phyloP scores from a whole-genome alignment of 2,888 invertebrate species.

The Metellina segmentata region DNA sequence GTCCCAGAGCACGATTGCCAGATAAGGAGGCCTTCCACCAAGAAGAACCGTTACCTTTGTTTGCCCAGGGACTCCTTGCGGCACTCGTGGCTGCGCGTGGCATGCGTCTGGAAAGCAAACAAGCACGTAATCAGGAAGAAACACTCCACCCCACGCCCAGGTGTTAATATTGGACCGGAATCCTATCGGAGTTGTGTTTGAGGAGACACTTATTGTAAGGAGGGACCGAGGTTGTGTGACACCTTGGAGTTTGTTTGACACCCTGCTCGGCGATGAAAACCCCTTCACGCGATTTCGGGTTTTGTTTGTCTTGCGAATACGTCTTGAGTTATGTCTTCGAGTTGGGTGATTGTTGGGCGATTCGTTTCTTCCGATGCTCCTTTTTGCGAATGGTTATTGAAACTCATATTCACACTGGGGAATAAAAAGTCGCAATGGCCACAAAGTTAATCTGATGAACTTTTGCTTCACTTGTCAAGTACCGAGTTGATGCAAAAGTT shows the following conservation, averaged over 20 bases:
- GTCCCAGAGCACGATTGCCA: background rate
- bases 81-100: background rate
- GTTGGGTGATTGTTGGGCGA: no score
- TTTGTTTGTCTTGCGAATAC: background rate
- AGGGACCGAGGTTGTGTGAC: constrained; percentile 19
- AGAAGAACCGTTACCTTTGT: constrained; percentile 36
- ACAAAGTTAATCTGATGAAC: no score
- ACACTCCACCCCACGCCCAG: background rate
- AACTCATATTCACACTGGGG: no score
- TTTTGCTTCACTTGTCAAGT: no score
- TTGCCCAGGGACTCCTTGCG: background rate
- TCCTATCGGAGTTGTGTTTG: constrained; percentile 1
- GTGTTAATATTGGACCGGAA: constrained; percentile 18
- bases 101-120: constrained; percentile 22
- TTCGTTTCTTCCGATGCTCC: no score
- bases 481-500: no score
- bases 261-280: constrained; percentile 8
- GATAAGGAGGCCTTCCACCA: constrained; percentile 20
- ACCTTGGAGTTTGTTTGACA: constrained; percentile 25
- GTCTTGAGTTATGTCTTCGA: no score
- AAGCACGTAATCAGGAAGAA: constrained; percentile 7
- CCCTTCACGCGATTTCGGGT: background rate
- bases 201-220: background rate
- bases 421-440: no score
- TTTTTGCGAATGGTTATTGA: no score